Conservation (phyloP, 1,140 invertebrate species). For the Zophobas morio region DNA sequence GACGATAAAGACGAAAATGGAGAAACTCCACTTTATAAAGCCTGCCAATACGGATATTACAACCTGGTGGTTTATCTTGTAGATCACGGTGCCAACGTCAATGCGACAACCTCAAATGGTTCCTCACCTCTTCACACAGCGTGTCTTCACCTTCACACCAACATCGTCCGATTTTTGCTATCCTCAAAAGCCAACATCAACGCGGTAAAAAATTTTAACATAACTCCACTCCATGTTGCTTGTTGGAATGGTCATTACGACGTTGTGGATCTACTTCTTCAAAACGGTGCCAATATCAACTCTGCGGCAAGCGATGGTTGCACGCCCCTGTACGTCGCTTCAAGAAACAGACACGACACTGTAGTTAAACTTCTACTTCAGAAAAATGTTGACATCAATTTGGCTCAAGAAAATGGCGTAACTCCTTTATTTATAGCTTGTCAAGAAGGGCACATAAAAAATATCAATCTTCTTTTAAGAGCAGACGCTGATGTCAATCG, state of each 20-base stretch:
- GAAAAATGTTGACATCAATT: not conserved
- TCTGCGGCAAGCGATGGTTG: slow-evolving; percentile 17
- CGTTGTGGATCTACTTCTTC: slow-evolving; percentile 23
- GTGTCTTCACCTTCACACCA: too few relatives aligned
- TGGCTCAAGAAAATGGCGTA: slow-evolving; percentile 11
- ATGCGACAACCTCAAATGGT: not conserved
- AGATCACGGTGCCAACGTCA: not conserved
- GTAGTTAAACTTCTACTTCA: slow-evolving; percentile 8
- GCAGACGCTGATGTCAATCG: too few relatives aligned
- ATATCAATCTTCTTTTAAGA: not conserved
- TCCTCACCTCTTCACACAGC: slow-evolving; percentile 18
- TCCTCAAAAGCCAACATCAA: too few relatives aligned
- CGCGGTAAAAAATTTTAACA: too few relatives aligned
- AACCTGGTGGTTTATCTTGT: too few relatives aligned
- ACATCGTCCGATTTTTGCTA: too few relatives aligned
- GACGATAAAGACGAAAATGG: slow-evolving; percentile 37
- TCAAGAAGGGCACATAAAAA: not conserved
- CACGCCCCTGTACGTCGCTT: slow-evolving; percentile 40
- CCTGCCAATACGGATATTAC: too few relatives aligned
- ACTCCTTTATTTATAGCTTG: slow-evolving; percentile 18
- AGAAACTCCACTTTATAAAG: slow-evolving; percentile 7
- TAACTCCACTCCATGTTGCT: slow-evolving; percentile 16
- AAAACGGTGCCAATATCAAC: slow-evolving; percentile 25
- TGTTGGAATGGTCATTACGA: slow-evolving; percentile 21
- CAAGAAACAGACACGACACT: slow-evolving; percentile 37